These are phyloP conservation scores for Aurelia sp. DNA, from an alignment of 30 jellyfish, hydroid and myxozoan species.

Conservation along the genomic window DNA sequence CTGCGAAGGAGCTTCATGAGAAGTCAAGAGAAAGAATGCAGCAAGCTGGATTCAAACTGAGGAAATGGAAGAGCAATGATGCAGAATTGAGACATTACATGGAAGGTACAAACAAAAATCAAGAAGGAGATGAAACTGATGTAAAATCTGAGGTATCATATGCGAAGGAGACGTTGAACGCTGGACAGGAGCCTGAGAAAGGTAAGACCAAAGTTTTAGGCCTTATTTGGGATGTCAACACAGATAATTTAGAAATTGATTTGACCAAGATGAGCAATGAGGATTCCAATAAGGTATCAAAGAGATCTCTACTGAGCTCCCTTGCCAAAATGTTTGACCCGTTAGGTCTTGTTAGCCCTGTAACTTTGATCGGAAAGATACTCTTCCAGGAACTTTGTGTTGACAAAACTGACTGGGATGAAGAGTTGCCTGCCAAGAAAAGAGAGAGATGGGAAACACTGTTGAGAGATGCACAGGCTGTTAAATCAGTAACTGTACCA, in stretches of 20 bases:
- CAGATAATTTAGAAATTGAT: not conserved
- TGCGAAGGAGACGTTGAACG: conserved; percentile 7
- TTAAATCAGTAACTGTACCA: not conserved
- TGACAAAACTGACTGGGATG: conserved; percentile 25
- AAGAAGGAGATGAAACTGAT: not conserved
- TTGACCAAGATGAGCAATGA: not conserved
- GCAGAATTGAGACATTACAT: not conserved
- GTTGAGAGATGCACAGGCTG: conserved; percentile 1
- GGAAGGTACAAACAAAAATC: not conserved
- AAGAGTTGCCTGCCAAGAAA: not conserved
- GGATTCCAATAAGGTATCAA: not conserved
- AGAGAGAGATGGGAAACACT: conserved; percentile 8
- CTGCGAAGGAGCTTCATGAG: not conserved
- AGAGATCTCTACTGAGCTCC: conserved; percentile 7
- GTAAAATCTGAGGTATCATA: not conserved
- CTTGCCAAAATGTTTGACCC: conserved; percentile 48
- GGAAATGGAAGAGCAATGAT: conserved; percentile 54
- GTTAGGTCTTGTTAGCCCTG: conserved; percentile 41
- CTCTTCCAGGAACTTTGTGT: conserved; percentile 35
- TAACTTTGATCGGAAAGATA: conserved; percentile 7
- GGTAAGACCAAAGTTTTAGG: conserved; percentile 5
- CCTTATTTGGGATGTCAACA: not conserved
- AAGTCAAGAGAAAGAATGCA: conserved; percentile 29
- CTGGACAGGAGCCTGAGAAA: not conserved
- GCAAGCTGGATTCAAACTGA: conserved; percentile 37